Percentiles rank a stretch among this genome's conserved stretches.
Conservation (phyloP, 1,140 invertebrate genomes). For the Gonioctena quinquepunctata region DNA sequence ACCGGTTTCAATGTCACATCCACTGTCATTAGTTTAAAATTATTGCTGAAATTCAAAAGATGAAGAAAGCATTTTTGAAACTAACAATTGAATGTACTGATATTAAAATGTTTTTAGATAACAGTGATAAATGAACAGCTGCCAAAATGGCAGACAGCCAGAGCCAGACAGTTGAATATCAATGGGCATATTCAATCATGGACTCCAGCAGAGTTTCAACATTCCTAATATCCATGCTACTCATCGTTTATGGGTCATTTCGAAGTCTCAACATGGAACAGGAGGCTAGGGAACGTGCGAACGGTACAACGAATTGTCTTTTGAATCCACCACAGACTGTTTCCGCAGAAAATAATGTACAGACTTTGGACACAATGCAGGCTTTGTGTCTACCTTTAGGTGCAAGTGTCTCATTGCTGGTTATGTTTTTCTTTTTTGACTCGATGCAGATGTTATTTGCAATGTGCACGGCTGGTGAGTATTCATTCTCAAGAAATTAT, state of each 20-base stretch:
- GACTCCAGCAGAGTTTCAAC: constrained; percentile 95
- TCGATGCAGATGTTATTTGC: constrained; percentile 98
- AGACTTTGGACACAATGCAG: constrained; percentile 95
- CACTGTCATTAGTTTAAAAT: neutral
- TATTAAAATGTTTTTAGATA: too few species aligned
- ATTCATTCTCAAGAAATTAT: too few species aligned
- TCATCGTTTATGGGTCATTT: constrained; percentile 96
- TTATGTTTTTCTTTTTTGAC: constrained; percentile 99
- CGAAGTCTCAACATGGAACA: constrained; percentile 93
- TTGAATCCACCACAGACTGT: constrained; percentile 63
- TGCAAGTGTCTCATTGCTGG: constrained; percentile 91
- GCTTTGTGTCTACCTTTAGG: constrained; percentile 94
- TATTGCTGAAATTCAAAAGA: neutral
- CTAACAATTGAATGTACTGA: too few species aligned
- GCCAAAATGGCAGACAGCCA: constrained; percentile 43
- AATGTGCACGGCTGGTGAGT: constrained; percentile 91
- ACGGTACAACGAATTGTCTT: constrained; percentile 61
- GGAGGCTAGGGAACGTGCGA: constrained; percentile 80
- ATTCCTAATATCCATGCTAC: constrained; percentile 94
- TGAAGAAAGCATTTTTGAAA: too few species aligned
- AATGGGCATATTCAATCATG: constrained; percentile 93
- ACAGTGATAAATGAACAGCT: constrained; percentile 18
- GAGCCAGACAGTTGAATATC: constrained; percentile 60
- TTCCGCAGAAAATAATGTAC: constrained; percentile 61
- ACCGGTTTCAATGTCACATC: neutral